Base-by-base conservation (phyloP, 1,140 invertebrate species). In the Sarcophaga bullata region DNA sequence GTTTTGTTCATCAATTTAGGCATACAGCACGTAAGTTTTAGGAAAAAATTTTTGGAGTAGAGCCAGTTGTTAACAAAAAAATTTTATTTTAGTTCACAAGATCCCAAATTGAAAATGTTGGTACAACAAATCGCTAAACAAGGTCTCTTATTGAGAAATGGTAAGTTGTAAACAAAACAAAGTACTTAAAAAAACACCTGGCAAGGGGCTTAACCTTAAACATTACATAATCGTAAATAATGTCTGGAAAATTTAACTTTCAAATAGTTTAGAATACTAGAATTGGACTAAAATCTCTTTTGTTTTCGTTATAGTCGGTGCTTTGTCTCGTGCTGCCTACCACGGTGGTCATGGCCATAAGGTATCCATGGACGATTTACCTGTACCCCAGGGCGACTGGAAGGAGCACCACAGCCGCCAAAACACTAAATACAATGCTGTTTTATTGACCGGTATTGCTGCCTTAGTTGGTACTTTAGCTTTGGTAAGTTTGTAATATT, bases 341-440 rank as follows among this genome's bases (percentile, higher is more conserved):
- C 88, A 91, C n/a, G 83, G 84, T 75, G 83, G 83, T 6, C 83
- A 90, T 80, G 83, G 88, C 75, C 85, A 89, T 80, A 82, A 84
- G 6, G 87, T 93, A 17, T 92, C 91, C 13, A 93, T 95, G 92
- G 94, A 96, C 86, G 95, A 96, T 85, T 86, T 96, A 86, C 94
- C 94, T 6, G 91, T 93, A 15, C 95, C 95, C 7, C 90, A 91
- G 76, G 95, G 95, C 46, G 93, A 93, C 11, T 97, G 95, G 95
- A 91, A 95, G 85, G 92, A 94, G 19, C 86, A 92, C 49, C 88
- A 95, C 86, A 92, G 93, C 81, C 91, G 92, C 47, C 92, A 91
- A 49, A 93, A 96, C 84, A 90, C 91, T 80, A 93, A 92, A 86
- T 94, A 95, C 90, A 96, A 96, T 86, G 86, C 92, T 9, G 91